Conservation (phyloP, 64 coral and sea anemone species). For the Trachythela sp. region DNA sequence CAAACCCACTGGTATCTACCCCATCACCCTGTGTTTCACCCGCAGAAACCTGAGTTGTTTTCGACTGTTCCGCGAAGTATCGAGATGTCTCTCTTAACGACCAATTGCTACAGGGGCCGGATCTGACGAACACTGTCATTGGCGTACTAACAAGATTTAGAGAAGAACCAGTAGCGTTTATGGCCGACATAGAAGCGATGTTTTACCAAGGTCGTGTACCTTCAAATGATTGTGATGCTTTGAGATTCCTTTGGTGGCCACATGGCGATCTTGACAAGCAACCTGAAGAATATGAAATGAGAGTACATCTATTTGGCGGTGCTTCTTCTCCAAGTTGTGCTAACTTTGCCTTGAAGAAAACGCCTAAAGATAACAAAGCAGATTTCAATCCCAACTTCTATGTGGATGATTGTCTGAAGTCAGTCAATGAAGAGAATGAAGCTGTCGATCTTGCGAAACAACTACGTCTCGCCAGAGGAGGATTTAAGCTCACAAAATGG, state of each 20-base stretch:
- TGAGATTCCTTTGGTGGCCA: background rate
- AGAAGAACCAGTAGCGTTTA: background rate
- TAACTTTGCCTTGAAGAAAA: background rate
- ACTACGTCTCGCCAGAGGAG: background rate
- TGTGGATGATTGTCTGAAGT: background rate
- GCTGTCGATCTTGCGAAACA: background rate
- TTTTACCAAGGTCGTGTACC: background rate
- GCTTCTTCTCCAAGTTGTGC: background rate
- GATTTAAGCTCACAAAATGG: background rate
- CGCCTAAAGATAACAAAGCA: background rate
- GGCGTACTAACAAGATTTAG: background rate
- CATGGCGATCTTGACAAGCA: background rate
- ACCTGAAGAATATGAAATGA: background rate
- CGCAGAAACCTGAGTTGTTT: background rate
- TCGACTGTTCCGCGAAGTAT: background rate
- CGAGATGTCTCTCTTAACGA: background rate
- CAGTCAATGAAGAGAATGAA: background rate
- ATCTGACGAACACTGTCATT: background rate
- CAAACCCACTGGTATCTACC: background rate
- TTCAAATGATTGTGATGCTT: background rate
- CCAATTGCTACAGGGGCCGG: background rate
- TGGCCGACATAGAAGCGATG: background rate
- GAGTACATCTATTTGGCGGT: background rate
- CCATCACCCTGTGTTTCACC: conserved; percentile 3
- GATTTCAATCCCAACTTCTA: background rate